phyloP scores from a whole-genome alignment of 2,888 invertebrate species.

The Trisateles emortualis region DNA sequence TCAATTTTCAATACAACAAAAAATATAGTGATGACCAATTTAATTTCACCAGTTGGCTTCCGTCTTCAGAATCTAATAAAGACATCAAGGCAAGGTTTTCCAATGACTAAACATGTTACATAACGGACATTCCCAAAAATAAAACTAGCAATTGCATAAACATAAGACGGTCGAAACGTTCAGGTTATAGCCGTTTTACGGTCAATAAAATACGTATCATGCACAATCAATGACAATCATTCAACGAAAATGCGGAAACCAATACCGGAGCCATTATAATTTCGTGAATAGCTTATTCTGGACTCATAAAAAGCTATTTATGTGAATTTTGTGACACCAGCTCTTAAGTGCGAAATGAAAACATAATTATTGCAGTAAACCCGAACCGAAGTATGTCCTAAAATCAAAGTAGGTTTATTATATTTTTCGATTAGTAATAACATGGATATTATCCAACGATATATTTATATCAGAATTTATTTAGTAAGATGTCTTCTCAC shows the following conservation, averaged over 20 bases:
- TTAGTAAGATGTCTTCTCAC: no score
- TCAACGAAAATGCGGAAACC: slow-evolving; percentile 50
- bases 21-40: no score
- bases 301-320: slow-evolving; percentile 22
- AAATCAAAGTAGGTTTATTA: no score
- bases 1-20: no score
- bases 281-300: slow-evolving; percentile 38
- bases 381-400: no score
- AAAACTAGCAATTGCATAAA: slow-evolving; percentile 53
- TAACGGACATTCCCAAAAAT: slow-evolving; percentile 49
- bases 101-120: slow-evolving; percentile 35
- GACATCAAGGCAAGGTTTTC: slow-evolving; percentile 30
- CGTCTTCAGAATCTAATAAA: slow-evolving; percentile 19
- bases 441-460: no score
- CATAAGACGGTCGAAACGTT: slow-evolving; percentile 52
- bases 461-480: no score
- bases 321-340: slow-evolving; percentile 2
- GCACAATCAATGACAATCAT: slow-evolving; percentile 64
- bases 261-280: slow-evolving; percentile 46
- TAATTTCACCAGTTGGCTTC: neutral
- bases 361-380: neutral
- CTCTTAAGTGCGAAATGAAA: slow-evolving; percentile 14
- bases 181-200: slow-evolving; percentile 57
- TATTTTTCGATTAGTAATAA: no score
- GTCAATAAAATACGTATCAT: slow-evolving; percentile 58